A percentile compares a stretch with the other conserved stretches of the same genome.
Evolutionary conservation across 2,888 invertebrate species (phyloP).

Genomic region (Agrochola lota): DNA sequence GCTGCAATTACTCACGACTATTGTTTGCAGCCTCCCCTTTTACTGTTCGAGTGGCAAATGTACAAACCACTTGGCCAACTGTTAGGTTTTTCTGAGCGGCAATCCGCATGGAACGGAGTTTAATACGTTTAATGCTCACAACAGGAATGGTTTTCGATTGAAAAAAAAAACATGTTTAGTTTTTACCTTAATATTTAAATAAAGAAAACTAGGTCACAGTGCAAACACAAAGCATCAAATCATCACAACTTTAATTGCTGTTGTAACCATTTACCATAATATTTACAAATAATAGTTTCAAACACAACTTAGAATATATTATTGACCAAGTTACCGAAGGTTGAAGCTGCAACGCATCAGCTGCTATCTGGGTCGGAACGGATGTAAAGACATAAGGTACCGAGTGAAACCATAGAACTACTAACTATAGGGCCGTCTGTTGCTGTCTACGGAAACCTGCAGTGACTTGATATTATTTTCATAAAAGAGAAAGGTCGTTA

Average conservation of each 20-base stretch:
- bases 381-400: slow-evolving; percentile 71
- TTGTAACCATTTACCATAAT: slow-evolving; percentile 27
- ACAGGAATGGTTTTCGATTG: background rate
- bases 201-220: slow-evolving; percentile 15
- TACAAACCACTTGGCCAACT: slow-evolving; percentile 23
- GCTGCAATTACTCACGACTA: slow-evolving; percentile 50
- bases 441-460: slow-evolving; percentile 65
- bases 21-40: slow-evolving; percentile 47
- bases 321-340: slow-evolving; percentile 73
- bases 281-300: slow-evolving; percentile 53
- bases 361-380: slow-evolving; percentile 74
- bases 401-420: slow-evolving; percentile 76
- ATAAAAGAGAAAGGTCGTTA: slow-evolving; percentile 67
- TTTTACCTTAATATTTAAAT: slow-evolving; percentile 7
- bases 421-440: slow-evolving; percentile 38
- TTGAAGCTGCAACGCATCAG: slow-evolving; percentile 72
- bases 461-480: slow-evolving; percentile 57
- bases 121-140: background rate
- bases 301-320: slow-evolving; percentile 50
- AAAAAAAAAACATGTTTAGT: background rate
- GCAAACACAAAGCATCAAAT: slow-evolving; percentile 7
- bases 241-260: slow-evolving; percentile 25
- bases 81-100: slow-evolving; percentile 6
- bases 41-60: slow-evolving; percentile 19
- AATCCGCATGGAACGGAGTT: slow-evolving; percentile 8